A percentile compares a stretch with the other conserved stretches of the same genome.
These are phyloP conservation scores for Puma concolor DNA, from an alignment of 2,113 vertebrate genomes.

Conservation along the genomic window DNA sequence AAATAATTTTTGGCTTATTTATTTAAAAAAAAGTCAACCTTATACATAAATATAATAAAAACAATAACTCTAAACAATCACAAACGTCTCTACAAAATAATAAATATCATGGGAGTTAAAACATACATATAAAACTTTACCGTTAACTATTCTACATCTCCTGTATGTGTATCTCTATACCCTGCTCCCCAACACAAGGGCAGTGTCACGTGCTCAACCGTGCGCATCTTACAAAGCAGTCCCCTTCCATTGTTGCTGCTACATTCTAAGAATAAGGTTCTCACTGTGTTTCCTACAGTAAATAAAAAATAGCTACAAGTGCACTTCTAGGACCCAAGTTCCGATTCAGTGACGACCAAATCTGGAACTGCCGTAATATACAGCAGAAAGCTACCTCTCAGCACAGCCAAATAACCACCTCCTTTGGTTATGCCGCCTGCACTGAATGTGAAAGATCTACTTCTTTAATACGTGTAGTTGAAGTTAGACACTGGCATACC, in stretches of 20 bases:
- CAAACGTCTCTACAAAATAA: slow-evolving; percentile 89
- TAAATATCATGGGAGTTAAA: slow-evolving; percentile 88
- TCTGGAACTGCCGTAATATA: slow-evolving; percentile 59
- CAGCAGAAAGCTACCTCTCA: slow-evolving; percentile 58
- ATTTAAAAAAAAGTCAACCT: slow-evolving; percentile 89
- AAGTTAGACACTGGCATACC: slow-evolving; percentile 57
- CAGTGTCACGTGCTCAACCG: slow-evolving; percentile 71
- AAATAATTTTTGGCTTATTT: slow-evolving; percentile 90
- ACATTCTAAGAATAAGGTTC: slow-evolving; percentile 52
- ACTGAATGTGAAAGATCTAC: slow-evolving; percentile 37
- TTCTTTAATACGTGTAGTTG: slow-evolving; percentile 2
- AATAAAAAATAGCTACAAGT: slow-evolving; percentile 72
- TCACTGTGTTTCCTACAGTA: slow-evolving; percentile 60
- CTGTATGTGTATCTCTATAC: slow-evolving; percentile 75
- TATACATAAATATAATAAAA: slow-evolving; percentile 90
- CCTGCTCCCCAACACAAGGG: slow-evolving; percentile 83
- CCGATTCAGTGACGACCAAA: slow-evolving; percentile 7
- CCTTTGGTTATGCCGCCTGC: slow-evolving; percentile 54
- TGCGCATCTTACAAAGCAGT: slow-evolving; percentile 56
- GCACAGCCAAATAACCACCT: slow-evolving; percentile 22
- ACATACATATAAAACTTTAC: slow-evolving; percentile 79
- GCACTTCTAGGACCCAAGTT: slow-evolving; percentile 75
- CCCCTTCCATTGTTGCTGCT: slow-evolving; percentile 69
- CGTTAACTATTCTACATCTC: slow-evolving; percentile 78
- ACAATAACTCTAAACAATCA: slow-evolving; percentile 87